phyloP scores from a whole-genome alignment of 2,113 vertebrate genomes.

The Salvelinus sp. region DNA sequence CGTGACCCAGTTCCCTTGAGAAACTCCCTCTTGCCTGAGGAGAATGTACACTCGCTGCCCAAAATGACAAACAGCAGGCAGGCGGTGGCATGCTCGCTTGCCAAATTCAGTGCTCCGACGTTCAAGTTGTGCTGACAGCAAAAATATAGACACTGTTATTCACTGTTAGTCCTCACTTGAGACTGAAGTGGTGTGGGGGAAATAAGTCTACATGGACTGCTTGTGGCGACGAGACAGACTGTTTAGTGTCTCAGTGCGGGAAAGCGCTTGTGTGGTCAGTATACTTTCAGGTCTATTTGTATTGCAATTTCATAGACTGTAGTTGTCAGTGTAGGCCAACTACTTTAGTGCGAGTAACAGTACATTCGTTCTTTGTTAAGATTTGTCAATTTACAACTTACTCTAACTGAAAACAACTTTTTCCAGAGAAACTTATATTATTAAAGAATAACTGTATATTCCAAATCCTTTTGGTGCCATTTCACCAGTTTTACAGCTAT shows the following conservation, averaged over 20 bases:
- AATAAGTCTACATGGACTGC: conserved; percentile 17
- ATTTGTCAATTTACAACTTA: conserved; percentile 46
- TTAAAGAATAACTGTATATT: conserved; percentile 55
- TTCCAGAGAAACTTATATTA: conserved; percentile 55
- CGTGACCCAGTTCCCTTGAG: conserved; percentile 56
- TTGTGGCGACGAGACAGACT: background rate
- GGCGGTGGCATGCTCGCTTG: conserved; percentile 63
- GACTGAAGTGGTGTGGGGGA: conserved; percentile 27
- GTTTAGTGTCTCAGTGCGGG: conserved; percentile 13
- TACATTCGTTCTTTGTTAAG: conserved; percentile 44
- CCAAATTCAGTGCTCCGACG: conserved; percentile 59
- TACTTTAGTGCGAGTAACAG: conserved; percentile 51
- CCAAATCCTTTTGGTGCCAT: conserved; percentile 41
- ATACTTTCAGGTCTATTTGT: conserved; percentile 17
- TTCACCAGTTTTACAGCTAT: conserved; percentile 51
- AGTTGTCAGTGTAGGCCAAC: conserved; percentile 28
- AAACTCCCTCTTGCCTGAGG: conserved; percentile 47
- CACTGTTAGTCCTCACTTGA: conserved; percentile 35
- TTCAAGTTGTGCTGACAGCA: conserved; percentile 63
- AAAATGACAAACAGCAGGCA: conserved; percentile 71
- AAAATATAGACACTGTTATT: conserved; percentile 57
- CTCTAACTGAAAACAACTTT: conserved; percentile 44
- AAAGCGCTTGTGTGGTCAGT: background rate
- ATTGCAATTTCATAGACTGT: background rate
- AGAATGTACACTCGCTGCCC: conserved; percentile 47